A percentile compares a stretch with the other conserved stretches of the same genome.
phyloP scores from a whole-genome alignment of 2,888 invertebrate genomes.

The Brenthis ino region DNA sequence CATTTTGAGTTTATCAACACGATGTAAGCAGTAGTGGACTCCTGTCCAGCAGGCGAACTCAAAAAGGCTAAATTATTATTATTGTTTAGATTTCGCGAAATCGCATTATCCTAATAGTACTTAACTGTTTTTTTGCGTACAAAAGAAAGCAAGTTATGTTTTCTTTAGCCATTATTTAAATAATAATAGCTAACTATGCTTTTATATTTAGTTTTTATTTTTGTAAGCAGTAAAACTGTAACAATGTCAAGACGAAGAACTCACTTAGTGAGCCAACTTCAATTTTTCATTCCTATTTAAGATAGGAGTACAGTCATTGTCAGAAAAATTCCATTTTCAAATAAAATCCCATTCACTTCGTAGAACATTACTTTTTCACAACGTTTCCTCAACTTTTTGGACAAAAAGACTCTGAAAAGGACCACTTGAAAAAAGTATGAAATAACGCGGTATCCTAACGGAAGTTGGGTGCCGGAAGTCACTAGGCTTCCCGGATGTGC shows the following conservation, averaged over 20 bases:
- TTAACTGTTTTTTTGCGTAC: too few species aligned
- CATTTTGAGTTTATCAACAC: too few species aligned
- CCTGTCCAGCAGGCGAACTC: too few species aligned
- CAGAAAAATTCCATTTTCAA: constrained; percentile 37
- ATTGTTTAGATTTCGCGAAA: not conserved
- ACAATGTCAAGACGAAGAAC: constrained; percentile 14
- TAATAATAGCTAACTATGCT: too few species aligned
- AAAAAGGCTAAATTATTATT: not conserved
- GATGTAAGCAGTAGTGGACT: too few species aligned
- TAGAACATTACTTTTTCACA: constrained; percentile 51
- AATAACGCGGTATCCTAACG: constrained; percentile 73
- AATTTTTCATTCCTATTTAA: constrained; percentile 27
- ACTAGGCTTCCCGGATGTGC: constrained; percentile 76
- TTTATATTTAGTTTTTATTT: too few species aligned
- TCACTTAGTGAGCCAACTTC: constrained; percentile 25
- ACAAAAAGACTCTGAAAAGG: constrained; percentile 65
- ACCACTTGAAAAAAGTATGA: constrained; percentile 69
- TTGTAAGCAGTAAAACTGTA: not conserved
- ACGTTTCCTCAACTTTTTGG: constrained; percentile 56
- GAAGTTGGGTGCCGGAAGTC: constrained; percentile 74
- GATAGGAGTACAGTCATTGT: constrained; percentile 30
- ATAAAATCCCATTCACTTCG: constrained; percentile 40
- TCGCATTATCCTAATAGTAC: not conserved
- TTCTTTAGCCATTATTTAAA: too few species aligned
- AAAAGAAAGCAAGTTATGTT: too few species aligned